phyloP scores from a whole-genome alignment of 37 sponge, comb jelly and placozoan species.

The Hormiphora californensis region DNA sequence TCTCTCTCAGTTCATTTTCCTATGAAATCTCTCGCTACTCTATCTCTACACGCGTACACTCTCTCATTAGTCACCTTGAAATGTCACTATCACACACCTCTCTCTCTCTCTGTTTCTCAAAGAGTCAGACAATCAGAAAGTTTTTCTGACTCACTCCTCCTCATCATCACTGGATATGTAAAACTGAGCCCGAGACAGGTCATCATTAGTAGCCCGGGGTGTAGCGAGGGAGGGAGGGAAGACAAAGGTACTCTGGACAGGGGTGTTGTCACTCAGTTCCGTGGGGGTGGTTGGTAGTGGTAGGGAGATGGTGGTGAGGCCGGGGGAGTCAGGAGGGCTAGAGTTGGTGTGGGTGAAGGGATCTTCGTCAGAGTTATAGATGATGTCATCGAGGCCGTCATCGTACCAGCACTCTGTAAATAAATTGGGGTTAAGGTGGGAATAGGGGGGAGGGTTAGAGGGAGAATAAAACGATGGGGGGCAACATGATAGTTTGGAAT shows the following conservation, averaged over 20 bases:
- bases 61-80: too few relatives aligned
- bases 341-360: not conserved
- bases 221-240: not conserved
- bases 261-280: not conserved
- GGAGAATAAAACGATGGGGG: not conserved
- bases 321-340: not conserved
- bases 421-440: not conserved
- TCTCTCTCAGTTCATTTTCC: too few relatives aligned
- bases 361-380: not conserved
- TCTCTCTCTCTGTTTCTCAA: too few relatives aligned
- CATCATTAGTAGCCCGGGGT: not conserved
- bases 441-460: not conserved
- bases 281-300: not conserved
- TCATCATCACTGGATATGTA: constrained; percentile 39
- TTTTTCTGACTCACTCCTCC: not conserved
- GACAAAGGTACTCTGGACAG: constrained; percentile 8
- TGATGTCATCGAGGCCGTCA: not conserved
- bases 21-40: too few relatives aligned
- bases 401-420: constrained; percentile 29
- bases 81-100: too few relatives aligned
- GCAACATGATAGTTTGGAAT: not conserved
- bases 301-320: not conserved
- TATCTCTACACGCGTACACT: too few relatives aligned
- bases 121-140: too few relatives aligned
- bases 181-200: not conserved